Evolutionary conservation across 2,888 invertebrate species (phyloP).

Genomic region (Clistopyga incitator): DNA sequence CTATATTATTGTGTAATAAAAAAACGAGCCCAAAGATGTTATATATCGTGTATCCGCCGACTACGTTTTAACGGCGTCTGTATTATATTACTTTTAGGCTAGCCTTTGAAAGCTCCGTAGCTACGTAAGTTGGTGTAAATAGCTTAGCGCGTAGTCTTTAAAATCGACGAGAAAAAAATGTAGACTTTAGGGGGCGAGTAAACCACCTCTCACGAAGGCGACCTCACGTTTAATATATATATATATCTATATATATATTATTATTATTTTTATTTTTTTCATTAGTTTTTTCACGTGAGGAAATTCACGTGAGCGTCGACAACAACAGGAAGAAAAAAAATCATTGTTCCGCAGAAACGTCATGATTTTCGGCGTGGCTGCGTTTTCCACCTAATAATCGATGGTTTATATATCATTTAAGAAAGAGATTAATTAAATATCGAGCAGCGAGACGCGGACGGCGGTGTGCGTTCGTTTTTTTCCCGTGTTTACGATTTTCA

Average conservation of each 20-base stretch:
- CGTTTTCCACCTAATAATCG: conserved; percentile 1
- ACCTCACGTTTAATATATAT: conserved; percentile 36
- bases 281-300: conserved; percentile 34
- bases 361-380: conserved; percentile 7
- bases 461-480: conserved; percentile 20
- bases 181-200: conserved; percentile 68
- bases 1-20: conserved; percentile 84
- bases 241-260: not conserved
- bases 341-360: conserved; percentile 42
- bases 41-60: conserved; percentile 81
- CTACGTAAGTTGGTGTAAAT: conserved; percentile 82
- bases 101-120: conserved; percentile 78
- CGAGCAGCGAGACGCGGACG: conserved; percentile 35
- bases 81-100: conserved; percentile 83
- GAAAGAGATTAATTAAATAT: conserved; percentile 23
- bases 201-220: conserved; percentile 59
- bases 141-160: conserved; percentile 75
- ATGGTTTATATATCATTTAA: not conserved
- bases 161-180: conserved; percentile 60
- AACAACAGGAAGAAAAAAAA: conserved; percentile 14
- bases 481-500: conserved; percentile 21
- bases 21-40: conserved; percentile 84
- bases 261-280: conserved; percentile 23
- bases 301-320: conserved; percentile 21
- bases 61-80: conserved; percentile 77